A percentile compares a stretch with the other conserved stretches of the same genome.
phyloP scores from a whole-genome alignment of 2,888 invertebrate species.

The Nomada fabriciana region DNA sequence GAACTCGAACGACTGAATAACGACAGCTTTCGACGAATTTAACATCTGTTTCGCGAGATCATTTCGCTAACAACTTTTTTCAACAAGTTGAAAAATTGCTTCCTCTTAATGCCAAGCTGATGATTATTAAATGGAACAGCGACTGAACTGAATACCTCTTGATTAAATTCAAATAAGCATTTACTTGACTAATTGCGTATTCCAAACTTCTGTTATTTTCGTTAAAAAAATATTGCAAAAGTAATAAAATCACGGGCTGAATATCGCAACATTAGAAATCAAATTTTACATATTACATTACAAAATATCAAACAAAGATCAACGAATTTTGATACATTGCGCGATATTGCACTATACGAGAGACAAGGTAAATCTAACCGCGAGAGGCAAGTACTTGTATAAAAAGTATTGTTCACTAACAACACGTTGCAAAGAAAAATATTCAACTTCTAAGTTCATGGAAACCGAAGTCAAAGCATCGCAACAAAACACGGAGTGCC shows the following conservation, averaged over 20 bases:
- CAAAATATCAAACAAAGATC: neutral
- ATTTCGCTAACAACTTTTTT: neutral
- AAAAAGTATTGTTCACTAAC: neutral
- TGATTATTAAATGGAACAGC: neutral
- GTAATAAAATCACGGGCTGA: neutral
- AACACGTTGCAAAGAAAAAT: neutral
- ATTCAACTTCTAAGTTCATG: neutral
- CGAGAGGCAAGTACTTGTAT: too few relatives aligned
- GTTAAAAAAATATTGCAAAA: neutral
- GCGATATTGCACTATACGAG: too few relatives aligned
- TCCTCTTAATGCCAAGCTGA: neutral
- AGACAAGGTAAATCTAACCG: too few relatives aligned
- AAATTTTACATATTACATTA: neutral
- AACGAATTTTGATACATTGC: neutral
- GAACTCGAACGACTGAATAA: conserved; percentile 39
- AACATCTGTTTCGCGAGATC: conserved; percentile 18
- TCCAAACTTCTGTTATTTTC: too few relatives aligned
- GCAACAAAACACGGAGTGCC: neutral
- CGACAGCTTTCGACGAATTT: conserved; percentile 32
- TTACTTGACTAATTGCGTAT: neutral
- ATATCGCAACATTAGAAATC: too few relatives aligned
- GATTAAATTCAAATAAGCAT: neutral
- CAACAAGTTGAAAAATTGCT: conserved; percentile 1
- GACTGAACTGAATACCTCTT: neutral
- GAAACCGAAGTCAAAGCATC: neutral